Conservation (phyloP, 2,113 vertebrate species). For the Oenanthe oenanthe region DNA sequence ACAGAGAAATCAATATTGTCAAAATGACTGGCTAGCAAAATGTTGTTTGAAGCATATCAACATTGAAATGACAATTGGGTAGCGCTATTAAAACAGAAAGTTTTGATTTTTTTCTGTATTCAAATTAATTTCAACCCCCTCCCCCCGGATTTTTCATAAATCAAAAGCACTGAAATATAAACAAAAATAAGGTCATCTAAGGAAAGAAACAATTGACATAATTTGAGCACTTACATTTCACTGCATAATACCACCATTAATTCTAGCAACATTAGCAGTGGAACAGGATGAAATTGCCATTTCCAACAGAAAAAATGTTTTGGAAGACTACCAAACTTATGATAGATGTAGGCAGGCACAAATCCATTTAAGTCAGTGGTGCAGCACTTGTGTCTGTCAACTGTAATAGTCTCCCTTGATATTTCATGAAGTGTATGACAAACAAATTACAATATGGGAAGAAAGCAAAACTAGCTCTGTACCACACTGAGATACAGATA, state of each 20-base stretch:
- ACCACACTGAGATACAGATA: background rate
- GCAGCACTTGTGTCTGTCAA: constrained; percentile 13
- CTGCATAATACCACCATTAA: background rate
- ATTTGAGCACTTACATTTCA: background rate
- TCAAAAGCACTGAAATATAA: background rate
- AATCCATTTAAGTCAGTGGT: constrained; percentile 36
- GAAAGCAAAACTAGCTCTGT: background rate
- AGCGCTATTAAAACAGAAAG: background rate
- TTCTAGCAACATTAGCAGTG: background rate
- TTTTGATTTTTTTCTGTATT: background rate
- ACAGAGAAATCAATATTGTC: background rate
- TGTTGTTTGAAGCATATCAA: too few species aligned
- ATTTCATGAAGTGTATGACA: constrained; percentile 41
- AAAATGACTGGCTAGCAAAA: background rate
- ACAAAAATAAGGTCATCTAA: background rate
- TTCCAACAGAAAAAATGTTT: constrained; percentile 3
- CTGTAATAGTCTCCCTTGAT: background rate
- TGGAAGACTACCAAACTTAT: constrained; percentile 34
- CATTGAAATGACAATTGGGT: background rate
- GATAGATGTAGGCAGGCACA: constrained; percentile 44
- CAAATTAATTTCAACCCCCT: background rate
- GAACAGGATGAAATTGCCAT: background rate
- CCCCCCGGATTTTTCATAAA: background rate
- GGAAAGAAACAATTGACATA: background rate
- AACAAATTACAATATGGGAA: constrained; percentile 7